These are phyloP conservation scores for Ariolimax columbianus DNA, from an alignment of 2,888 invertebrate genomes.

Conservation along the genomic window DNA sequence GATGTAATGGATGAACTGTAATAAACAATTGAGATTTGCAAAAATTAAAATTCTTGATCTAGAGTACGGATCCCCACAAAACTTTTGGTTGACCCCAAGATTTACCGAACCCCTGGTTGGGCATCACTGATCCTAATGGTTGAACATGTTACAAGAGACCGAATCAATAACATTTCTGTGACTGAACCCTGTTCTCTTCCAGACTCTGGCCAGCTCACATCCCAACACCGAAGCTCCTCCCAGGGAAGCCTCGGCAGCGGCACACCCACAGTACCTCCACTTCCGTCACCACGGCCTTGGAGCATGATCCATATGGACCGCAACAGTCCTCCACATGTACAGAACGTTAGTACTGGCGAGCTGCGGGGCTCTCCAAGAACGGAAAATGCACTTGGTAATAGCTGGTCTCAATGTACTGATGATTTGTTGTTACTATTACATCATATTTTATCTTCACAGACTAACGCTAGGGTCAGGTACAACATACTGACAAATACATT, in stretches of 20 bases:
- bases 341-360: constrained; percentile 39
- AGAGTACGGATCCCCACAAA: no score
- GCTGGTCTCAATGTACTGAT: background rate
- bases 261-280: constrained; percentile 90
- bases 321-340: constrained; percentile 21
- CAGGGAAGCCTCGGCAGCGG: constrained; percentile 73
- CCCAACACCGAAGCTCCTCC: constrained; percentile 67
- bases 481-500: no score
- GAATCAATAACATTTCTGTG: background rate
- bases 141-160: background rate
- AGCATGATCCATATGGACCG: constrained; percentile 54
- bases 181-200: constrained; percentile 20
- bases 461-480: no score
- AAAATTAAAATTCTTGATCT: no score
- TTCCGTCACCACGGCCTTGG: constrained; percentile 78
- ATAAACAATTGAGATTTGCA: no score
- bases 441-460: no score
- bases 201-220: constrained; percentile 55
- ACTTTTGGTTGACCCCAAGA: no score
- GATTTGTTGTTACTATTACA: no score
- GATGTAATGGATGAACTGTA: no score
- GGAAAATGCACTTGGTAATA: constrained; percentile 50
- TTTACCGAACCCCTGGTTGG: no score
- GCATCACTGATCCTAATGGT: no score
- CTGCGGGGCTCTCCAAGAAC: constrained; percentile 56